Conservation (phyloP, 2,113 vertebrate species). For the Sitta europaea region DNA sequence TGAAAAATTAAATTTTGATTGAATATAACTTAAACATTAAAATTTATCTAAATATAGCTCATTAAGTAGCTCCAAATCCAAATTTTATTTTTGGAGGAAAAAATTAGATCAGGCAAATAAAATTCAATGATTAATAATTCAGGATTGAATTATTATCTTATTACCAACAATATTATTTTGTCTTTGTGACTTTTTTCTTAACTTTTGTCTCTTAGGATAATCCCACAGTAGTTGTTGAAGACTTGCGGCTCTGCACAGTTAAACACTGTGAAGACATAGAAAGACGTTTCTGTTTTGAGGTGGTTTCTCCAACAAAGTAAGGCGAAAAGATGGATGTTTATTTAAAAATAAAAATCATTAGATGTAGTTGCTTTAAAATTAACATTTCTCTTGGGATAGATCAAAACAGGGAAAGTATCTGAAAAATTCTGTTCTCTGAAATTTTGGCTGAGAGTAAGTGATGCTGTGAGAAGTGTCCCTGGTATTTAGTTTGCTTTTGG, state of each 20-base stretch:
- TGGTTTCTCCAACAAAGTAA: slow-evolving; percentile 97
- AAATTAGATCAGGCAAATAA: background rate
- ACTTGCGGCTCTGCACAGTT: slow-evolving; percentile 91
- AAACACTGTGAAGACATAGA: slow-evolving; percentile 97
- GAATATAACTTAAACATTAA: background rate
- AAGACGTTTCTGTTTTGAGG: slow-evolving; percentile 96
- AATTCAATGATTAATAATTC: background rate
- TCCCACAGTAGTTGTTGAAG: slow-evolving; percentile 96
- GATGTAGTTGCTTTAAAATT: background rate
- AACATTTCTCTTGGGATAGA: background rate
- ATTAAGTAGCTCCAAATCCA: background rate
- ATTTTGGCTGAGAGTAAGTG: background rate
- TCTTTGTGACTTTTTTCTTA: background rate
- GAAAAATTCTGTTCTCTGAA: background rate
- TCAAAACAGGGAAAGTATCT: background rate
- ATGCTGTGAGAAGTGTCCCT: background rate
- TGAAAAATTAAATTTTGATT: background rate
- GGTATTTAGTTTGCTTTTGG: background rate
- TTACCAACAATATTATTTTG: background rate
- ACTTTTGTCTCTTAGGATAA: slow-evolving; percentile 78
- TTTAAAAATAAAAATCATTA: background rate
- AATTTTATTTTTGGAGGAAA: background rate
- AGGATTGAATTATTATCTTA: background rate
- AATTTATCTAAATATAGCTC: background rate
- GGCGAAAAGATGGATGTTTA: slow-evolving; percentile 42